Evolutionary conservation across 2,113 vertebrate species (phyloP), one percentile per base, ranked within the genome.

Genomic region (Scalopus aquaticus): DNA sequence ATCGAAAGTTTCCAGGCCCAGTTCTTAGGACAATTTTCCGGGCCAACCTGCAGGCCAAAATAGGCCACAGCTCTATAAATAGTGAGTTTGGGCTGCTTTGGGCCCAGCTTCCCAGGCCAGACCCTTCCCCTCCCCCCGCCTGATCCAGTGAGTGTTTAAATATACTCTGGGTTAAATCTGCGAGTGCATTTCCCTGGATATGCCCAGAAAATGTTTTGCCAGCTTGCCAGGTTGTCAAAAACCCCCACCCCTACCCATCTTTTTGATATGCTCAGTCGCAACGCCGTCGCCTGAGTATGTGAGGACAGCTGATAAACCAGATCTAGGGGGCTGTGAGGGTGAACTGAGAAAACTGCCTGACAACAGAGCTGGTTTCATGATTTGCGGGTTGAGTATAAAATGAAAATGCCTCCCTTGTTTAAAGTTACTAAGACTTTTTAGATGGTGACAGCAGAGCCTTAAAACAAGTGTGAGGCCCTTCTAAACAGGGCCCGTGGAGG

Each of bases 51-150:
- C 70, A 87, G 72, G 37, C 85, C 77, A 35, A 95, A 95, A 42
- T 91, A 96, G 96, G 85, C 95, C 88, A 87, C 35, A 56, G 81
- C 46, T 42, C 85, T 96, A 93, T 81, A 95, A 95, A 96, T 90
- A 97, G 85, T 60, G 92, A 78, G 30, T 81, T 74, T 30, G 39
- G 84, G 39, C 72, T 93, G 73, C 77, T 70, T 26, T 62, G 80
- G 64, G 73, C 73, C 39, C 9, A 56, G 58, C 69, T 90, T 94
- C 95, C 92, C 81, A 85, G 79, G 80, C 88, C n/a, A 78, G 76
- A 49, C 42, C 62, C 56, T 93, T 62, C 22, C 32, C 44, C 30
- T 42, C 32, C 67, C 54, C 70, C 56, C 54, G 37, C 84, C 60
- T 30, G 60, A 46, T 90, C 76, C 69, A 49, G 24, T 54, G 30